phyloP scores from a whole-genome alignment of 2,113 vertebrate species.

The Phocoena phocoena region DNA sequence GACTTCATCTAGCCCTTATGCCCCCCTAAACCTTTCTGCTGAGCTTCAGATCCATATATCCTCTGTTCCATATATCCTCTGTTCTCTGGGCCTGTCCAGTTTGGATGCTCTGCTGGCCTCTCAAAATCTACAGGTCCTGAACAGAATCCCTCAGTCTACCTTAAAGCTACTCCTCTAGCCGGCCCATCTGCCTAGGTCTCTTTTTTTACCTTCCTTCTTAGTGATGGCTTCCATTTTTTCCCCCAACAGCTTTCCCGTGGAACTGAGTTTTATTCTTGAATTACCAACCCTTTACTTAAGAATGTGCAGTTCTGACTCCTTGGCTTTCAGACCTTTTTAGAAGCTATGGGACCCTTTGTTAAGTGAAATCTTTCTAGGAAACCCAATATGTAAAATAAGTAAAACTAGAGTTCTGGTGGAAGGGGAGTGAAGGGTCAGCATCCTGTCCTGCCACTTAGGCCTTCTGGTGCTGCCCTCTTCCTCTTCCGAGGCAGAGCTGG shows the following conservation, averaged over 20 bases:
- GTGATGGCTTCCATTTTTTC: not conserved
- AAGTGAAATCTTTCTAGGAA: not conserved
- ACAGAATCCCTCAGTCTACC: not conserved
- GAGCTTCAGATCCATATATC: not conserved
- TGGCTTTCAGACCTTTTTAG: slow-evolving; percentile 17
- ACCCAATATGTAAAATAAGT: not conserved
- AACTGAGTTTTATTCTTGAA: not conserved
- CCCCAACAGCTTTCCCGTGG: not conserved
- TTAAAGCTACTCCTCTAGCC: not conserved
- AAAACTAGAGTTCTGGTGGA: not conserved
- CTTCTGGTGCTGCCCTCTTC: not conserved
- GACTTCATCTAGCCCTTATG: not conserved
- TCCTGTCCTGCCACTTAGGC: not conserved
- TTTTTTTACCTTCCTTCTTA: not conserved
- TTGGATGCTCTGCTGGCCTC: not conserved
- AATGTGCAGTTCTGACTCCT: not conserved
- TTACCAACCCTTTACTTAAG: not conserved
- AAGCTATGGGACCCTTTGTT: not conserved
- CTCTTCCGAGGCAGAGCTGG: not conserved
- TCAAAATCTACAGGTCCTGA: not conserved
- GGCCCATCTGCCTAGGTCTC: not conserved
- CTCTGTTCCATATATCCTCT: too few species aligned
- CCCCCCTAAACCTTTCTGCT: not conserved
- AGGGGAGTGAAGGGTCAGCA: not conserved
- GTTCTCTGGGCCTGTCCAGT: not conserved